phyloP scores from a whole-genome alignment of 2,888 invertebrate genomes.

The Dryocosmus kuriphilus region DNA sequence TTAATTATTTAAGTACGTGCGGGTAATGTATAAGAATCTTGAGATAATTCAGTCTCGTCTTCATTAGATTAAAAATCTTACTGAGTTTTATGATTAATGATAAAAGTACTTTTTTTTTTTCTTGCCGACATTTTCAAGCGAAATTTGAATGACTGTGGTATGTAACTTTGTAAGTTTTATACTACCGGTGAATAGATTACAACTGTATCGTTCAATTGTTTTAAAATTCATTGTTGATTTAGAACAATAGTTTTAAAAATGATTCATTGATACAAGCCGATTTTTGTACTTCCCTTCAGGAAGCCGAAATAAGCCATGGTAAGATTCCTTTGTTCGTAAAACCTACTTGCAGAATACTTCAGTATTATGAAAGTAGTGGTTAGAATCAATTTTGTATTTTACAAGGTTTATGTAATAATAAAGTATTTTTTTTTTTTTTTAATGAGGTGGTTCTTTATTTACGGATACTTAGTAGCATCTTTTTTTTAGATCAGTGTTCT shows the following conservation, averaged over 20 bases:
- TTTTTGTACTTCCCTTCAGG: background rate
- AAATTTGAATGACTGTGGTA: background rate
- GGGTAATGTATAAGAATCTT: background rate
- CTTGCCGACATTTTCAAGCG: background rate
- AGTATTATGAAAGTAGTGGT: background rate
- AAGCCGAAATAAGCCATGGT: background rate
- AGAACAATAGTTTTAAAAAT: background rate
- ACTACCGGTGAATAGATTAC: background rate
- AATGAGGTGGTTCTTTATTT: background rate
- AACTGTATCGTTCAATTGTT: background rate
- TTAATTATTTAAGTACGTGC: background rate
- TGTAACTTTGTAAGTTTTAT: background rate
- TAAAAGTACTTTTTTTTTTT: background rate
- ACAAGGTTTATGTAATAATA: background rate
- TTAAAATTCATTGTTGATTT: background rate
- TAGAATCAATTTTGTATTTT: background rate
- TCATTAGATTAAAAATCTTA: background rate
- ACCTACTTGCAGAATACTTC: too few relatives aligned
- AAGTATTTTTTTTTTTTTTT: background rate
- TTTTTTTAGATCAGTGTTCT: background rate
- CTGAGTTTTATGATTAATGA: background rate
- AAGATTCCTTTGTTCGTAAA: background rate
- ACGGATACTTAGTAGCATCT: background rate
- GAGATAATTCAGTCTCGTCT: background rate
- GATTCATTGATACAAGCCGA: background rate